Base-by-base conservation (phyloP, 2,113 vertebrate genomes). In the Oxyura jamaicensis region DNA sequence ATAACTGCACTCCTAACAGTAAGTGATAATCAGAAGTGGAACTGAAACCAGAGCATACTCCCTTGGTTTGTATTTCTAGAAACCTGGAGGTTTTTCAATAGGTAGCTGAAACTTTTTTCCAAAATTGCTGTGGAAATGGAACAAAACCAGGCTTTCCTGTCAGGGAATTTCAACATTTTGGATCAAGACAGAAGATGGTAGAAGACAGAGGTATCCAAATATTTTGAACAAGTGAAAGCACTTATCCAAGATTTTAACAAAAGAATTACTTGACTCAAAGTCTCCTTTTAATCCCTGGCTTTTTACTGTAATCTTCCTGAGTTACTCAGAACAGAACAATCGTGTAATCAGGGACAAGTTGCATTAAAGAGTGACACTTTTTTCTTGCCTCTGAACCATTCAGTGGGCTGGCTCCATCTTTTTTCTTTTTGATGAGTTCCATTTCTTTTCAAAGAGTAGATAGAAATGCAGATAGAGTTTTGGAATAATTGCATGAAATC, bases 401-500 rank as follows among this genome's bases (percentile, higher is more conserved):
- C 79, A 79, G 2, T 22, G 28, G 75, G 63, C 36, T 74, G 68
- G 23, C 60, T 42, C n/a, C 20, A 29, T 56, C 8, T 68, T 46
- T 60, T 82, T 28, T 72, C 42, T 52, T 33, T 13, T 46, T 48
- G 36, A 65, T 36, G 2, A 16, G 46, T 63, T 83, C 31, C 63
- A 72, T 79, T 95, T 85, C 36, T 89, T 96, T 92, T 78, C 91
- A 81, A 90, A 95, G 86, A 48, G 35, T 17, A 48, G 80, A 96
- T 95, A 55, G 56, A 77, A 95, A 72, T 7, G 18, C 7, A 88
- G 83, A 62, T 80, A 91, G 20, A 50, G 58, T 90, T 97, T 96
- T 83, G 84, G 95, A 93, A 96, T 95, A 96, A 96, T 86, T 48
- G 42, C 67, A 5, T 68, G 74, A 65, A 91, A 93, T 94, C 85